These are phyloP conservation scores for Phataginus tricuspis DNA, from an alignment of 2,797 vertebrate species.

Conservation along the genomic window DNA sequence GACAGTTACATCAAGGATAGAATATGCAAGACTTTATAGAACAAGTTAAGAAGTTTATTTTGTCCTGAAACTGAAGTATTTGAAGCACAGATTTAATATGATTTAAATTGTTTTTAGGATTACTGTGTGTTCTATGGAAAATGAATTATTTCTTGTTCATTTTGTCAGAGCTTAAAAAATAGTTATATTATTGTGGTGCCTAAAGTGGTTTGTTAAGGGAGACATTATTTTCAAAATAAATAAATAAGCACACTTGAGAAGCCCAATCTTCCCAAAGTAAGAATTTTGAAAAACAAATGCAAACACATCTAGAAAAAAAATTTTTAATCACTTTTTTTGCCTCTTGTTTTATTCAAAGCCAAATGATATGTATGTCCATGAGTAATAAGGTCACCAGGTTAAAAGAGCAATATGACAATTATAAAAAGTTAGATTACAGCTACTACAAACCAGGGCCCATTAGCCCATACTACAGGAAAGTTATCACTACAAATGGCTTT, in stretches of 20 bases:
- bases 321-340: conserved; percentile 58
- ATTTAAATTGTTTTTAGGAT: conserved; percentile 46
- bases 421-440: conserved; percentile 75
- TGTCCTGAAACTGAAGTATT: conserved; percentile 7
- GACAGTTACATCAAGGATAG: neutral
- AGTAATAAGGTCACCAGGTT: conserved; percentile 82
- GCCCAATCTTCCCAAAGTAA: conserved; percentile 44
- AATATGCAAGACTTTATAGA: neutral
- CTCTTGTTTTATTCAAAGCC: conserved; percentile 76
- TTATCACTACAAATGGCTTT: conserved; percentile 86
- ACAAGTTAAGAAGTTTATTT: neutral
- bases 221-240: conserved; percentile 23
- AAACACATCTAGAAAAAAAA: neutral
- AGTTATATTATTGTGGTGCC: neutral
- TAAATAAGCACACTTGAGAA: conserved; percentile 52
- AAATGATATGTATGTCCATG: conserved; percentile 69
- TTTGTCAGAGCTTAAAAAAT: conserved; percentile 38
- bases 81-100: conserved; percentile 17
- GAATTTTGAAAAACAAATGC: conserved; percentile 57
- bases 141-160: conserved; percentile 43
- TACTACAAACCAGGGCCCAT: conserved; percentile 78
- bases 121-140: neutral
- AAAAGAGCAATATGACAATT: conserved; percentile 83
- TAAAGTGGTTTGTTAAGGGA: conserved; percentile 44
- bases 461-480: conserved; percentile 79